Evolutionary conservation across 2,113 vertebrate genomes (phyloP).

Genomic region (Polypterus bichir): DNA sequence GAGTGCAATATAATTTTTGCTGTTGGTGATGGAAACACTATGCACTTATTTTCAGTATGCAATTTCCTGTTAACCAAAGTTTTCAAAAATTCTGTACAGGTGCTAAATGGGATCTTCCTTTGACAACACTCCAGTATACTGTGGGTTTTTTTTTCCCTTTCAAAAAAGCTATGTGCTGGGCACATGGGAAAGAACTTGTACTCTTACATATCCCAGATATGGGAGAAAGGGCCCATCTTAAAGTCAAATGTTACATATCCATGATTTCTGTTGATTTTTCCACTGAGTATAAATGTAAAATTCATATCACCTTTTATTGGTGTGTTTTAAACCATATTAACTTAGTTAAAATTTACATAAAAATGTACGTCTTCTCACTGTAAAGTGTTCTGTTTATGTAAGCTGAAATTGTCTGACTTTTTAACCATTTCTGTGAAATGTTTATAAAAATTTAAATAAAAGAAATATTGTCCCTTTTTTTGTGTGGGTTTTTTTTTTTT

Average conservation of each 20-base stretch:
- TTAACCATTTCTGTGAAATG: constrained; percentile 10
- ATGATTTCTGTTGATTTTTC: background rate
- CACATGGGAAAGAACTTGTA: background rate
- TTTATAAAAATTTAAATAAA: constrained; percentile 4
- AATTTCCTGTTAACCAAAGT: no score
- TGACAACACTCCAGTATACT: no score
- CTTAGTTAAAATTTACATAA: background rate
- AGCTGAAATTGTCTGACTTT: constrained; percentile 6
- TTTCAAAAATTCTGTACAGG: no score
- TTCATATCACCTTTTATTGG: background rate
- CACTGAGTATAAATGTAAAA: background rate
- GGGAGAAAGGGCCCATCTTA: background rate
- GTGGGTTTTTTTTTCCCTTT: background rate
- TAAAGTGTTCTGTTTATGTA: constrained; percentile 2
- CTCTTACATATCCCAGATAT: background rate
- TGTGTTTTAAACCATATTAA: background rate
- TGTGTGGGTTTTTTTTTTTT: background rate
- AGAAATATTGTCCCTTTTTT: background rate
- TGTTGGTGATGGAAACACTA: background rate
- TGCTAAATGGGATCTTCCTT: no score
- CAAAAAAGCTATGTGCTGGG: background rate
- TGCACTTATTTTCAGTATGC: no score
- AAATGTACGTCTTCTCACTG: background rate
- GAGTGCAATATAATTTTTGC: background rate
- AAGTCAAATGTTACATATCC: background rate